These are phyloP conservation scores for Dinomys branickii DNA, from an alignment of 2,113 vertebrate species.

Conservation along the genomic window DNA sequence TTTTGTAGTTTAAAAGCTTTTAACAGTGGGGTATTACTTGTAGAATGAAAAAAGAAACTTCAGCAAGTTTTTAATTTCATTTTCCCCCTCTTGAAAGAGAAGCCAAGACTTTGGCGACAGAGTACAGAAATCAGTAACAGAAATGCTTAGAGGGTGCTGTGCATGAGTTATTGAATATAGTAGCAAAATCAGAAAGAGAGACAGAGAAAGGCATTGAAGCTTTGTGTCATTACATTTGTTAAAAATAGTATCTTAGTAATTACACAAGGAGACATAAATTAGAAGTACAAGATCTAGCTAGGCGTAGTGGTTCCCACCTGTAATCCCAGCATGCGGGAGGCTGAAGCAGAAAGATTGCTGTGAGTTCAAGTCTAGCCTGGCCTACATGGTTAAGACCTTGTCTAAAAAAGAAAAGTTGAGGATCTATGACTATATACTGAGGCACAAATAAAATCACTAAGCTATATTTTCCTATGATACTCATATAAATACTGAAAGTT, in stretches of 20 bases:
- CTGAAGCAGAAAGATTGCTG: not conserved
- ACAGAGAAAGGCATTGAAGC: not conserved
- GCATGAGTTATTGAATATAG: not conserved
- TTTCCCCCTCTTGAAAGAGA: not conserved
- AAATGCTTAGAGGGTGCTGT: not conserved
- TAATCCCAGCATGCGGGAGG: not conserved
- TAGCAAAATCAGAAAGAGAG: not conserved
- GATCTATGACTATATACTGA: not conserved
- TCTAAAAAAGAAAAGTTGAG: not conserved
- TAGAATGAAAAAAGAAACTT: not conserved
- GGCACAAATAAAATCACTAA: constrained; percentile 6
- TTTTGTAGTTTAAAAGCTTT: constrained; percentile 8
- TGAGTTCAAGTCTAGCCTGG: not conserved
- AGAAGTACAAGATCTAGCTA: not conserved
- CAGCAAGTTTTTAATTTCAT: not conserved
- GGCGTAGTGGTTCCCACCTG: not conserved
- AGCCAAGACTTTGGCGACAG: not conserved
- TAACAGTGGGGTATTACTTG: not conserved
- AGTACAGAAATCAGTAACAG: not conserved
- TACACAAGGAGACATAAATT: not conserved
- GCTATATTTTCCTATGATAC: not conserved
- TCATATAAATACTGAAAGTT: not conserved
- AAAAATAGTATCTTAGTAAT: not conserved
- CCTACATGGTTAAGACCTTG: not conserved
- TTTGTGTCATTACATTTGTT: not conserved